phyloP scores from a whole-genome alignment of 2,888 invertebrate species.

The Diplazon laetatorius region DNA sequence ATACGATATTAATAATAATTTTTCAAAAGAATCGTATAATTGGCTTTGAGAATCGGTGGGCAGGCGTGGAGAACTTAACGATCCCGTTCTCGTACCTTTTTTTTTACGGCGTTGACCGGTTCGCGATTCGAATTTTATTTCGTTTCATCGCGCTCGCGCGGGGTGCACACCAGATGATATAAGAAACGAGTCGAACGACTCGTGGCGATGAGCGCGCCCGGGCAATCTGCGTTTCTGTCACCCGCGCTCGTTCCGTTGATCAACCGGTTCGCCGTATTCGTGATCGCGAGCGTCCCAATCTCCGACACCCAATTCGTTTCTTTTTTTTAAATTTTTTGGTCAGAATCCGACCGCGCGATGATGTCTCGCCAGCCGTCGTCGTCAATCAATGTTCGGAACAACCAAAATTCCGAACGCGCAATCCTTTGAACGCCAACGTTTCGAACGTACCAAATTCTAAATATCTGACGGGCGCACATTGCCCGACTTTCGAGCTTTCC shows the following conservation, averaged over 20 bases:
- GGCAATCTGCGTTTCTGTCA: constrained; percentile 63
- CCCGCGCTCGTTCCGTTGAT: constrained; percentile 56
- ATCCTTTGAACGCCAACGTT: too few species aligned
- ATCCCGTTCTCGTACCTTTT: constrained; percentile 24
- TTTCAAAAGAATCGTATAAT: not conserved
- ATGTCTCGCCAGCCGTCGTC: too few species aligned
- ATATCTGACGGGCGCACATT: too few species aligned
- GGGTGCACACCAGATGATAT: constrained; percentile 44
- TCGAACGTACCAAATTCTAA: too few species aligned
- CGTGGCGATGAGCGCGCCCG: constrained; percentile 32
- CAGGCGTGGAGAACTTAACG: constrained; percentile 29
- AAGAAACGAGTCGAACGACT: constrained; percentile 52
- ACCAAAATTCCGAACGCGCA: too few species aligned
- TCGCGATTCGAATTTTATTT: constrained; percentile 16
- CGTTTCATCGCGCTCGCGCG: constrained; percentile 35
- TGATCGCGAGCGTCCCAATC: constrained; percentile 28
- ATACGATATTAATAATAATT: too few species aligned
- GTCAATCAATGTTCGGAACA: too few species aligned
- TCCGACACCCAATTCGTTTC: constrained; percentile 50
- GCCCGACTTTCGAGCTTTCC: too few species aligned
- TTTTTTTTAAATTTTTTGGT: too few species aligned
- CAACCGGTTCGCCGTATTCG: constrained; percentile 55
- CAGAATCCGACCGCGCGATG: constrained; percentile 33
- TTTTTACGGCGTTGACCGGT: constrained; percentile 25
- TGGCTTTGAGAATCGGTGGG: constrained; percentile 21